A percentile compares a stretch with the other conserved stretches of the same genome.
Evolutionary conservation across 2,113 vertebrate species (phyloP).

Genomic region (Pithys albifrons): DNA sequence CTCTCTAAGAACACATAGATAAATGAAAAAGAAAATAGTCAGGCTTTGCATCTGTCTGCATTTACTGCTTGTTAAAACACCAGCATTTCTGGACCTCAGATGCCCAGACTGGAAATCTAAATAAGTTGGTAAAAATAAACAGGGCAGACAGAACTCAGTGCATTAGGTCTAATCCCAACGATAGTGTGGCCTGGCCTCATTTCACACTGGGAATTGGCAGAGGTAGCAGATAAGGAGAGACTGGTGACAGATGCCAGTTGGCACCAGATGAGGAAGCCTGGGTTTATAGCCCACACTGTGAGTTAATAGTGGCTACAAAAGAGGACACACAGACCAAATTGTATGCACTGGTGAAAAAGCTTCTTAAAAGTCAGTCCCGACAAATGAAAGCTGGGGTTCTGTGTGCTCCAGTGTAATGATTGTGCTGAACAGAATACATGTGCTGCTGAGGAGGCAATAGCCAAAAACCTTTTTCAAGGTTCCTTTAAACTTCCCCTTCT

Average conservation of each 20-base stretch:
- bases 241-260: constrained; percentile 56
- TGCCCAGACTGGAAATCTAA: not conserved
- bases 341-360: constrained; percentile 29
- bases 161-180: not conserved
- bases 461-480: not conserved
- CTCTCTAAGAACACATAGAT: not conserved
- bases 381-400: constrained; percentile 10
- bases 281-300: not conserved
- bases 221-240: constrained; percentile 54
- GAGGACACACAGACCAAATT: constrained; percentile 31
- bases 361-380: constrained; percentile 16
- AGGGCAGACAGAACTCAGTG: constrained; percentile 29
- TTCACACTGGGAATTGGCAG: constrained; percentile 47
- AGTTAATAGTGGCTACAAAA: constrained; percentile 43
- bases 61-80: not conserved
- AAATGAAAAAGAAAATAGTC: not conserved
- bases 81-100: not conserved
- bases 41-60: not conserved
- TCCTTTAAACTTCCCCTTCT: not conserved
- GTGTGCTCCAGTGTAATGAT: not conserved
- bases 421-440: not conserved
- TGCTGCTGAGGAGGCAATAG: not conserved
- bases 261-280: constrained; percentile 43
- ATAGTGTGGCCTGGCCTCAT: not conserved
- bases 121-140: constrained; percentile 58